Evolutionary conservation across 2,888 invertebrate genomes (phyloP), one percentile per base, ranked within the genome.

Genomic region (Argynnis bischoffii): DNA sequence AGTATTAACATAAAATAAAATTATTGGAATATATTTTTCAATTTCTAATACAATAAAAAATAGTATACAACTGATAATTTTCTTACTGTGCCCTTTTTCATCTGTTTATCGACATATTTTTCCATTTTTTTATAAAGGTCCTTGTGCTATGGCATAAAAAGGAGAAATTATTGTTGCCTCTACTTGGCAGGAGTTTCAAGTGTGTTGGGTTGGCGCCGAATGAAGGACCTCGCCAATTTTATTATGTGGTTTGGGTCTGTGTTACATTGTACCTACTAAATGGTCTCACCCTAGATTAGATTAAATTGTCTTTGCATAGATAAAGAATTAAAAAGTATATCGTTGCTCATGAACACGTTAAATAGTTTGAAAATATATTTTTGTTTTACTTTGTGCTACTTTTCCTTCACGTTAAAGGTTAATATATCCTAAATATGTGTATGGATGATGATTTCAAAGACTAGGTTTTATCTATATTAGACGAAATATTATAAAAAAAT

Each of bases 181-280:
- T 66, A 79, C 75, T 88, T 89, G 89, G 88, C 88, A 87, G 76
- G 75, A 77, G 75, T 76, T 74, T 78, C 74, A 84, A 86, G 78
- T 85, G 71, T 83, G 85, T 78, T 84, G 78, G 69, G 64, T 67
- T 66, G 88, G 88, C 87, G 88, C 86, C 88, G 77, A 79, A 72
- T 67, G 63, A 70, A 60, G 73, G 76, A 73, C 75, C 75, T 78
- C 79, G 86, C 81, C 82, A 83, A 81, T 73, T 78, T 75, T 76
- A 79, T 81, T 81, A 81, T 80, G 81, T 82, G 80, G 77, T 80
- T 55, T 48, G 64, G 64, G 63, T 57, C 65, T 59, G 59, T 55
- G 57, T 55, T 63, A 68, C 66, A 63, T 48, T 11, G 35, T 50
- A 50, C 53, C 51, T 51, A 35, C 53, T 57, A 67, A 59, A 67